Conservation (phyloP, 2,888 invertebrate genomes). For the Galeruca laticollis region DNA sequence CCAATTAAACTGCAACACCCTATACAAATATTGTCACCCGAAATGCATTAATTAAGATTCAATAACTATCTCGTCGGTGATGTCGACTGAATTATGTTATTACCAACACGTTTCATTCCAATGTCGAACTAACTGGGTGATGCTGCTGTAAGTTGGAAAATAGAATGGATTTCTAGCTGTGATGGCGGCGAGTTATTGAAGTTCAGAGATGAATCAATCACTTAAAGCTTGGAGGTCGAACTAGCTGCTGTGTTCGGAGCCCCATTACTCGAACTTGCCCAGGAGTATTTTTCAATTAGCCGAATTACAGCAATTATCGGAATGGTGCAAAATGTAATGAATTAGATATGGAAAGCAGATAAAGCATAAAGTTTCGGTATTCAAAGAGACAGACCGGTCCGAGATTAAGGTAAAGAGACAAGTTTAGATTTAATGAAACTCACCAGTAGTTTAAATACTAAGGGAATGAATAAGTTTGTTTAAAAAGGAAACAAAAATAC, state of each 20-base stretch:
- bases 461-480: neutral
- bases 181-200: conserved; percentile 18
- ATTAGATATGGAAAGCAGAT: conserved; percentile 37
- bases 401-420: neutral
- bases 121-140: neutral
- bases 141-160: conserved; percentile 12
- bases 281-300: conserved; percentile 34
- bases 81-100: neutral
- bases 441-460: neutral
- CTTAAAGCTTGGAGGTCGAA: conserved; percentile 27
- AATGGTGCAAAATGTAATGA: conserved; percentile 35
- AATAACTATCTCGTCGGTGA: neutral
- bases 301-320: conserved; percentile 35
- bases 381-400: neutral
- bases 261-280: conserved; percentile 10
- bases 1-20: neutral
- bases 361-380: conserved; percentile 29
- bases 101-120: conserved; percentile 1
- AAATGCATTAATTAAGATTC: neutral
- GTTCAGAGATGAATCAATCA: conserved; percentile 38
- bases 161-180: conserved; percentile 3
- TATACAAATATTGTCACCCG: neutral
- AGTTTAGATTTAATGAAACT: neutral
- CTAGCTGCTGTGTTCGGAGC: conserved; percentile 19
- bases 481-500: neutral